phyloP scores from a whole-genome alignment of 2,888 invertebrate species.

The Lycaena phlaeas region DNA sequence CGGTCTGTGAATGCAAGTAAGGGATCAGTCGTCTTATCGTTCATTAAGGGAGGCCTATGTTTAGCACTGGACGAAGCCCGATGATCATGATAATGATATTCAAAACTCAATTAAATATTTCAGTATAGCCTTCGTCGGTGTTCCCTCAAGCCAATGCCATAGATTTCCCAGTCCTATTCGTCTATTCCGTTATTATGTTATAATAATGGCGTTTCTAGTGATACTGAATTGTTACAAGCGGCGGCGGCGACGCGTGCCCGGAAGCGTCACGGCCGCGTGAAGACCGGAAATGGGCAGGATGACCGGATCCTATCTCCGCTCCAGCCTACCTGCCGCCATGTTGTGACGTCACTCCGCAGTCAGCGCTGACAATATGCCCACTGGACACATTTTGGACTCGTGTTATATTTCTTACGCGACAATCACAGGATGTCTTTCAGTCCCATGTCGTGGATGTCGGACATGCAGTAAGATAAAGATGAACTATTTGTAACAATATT shows the following conservation, averaged over 20 bases:
- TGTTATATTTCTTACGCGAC: constrained; percentile 4
- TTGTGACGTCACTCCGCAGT: constrained; percentile 65
- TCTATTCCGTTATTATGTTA: too few species aligned
- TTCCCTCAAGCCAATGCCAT: too few species aligned
- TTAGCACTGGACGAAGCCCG: too few species aligned
- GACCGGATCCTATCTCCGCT: constrained; percentile 73
- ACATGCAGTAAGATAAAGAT: neutral
- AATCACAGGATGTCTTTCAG: neutral
- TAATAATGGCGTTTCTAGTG: constrained; percentile 38
- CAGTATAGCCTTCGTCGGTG: too few species aligned
- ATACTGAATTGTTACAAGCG: constrained; percentile 34
- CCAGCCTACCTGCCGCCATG: constrained; percentile 62
- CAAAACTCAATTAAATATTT: too few species aligned
- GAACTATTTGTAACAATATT: too few species aligned
- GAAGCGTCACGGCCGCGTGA: constrained; percentile 73
- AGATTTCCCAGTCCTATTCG: too few species aligned
- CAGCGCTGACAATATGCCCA: constrained; percentile 22
- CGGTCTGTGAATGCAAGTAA: too few species aligned
- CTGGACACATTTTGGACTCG: constrained; percentile 23
- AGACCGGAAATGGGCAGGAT: constrained; percentile 74
- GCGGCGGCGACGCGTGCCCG: constrained; percentile 66
- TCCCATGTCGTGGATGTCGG: neutral
- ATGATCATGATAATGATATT: too few species aligned
- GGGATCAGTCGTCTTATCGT: too few species aligned
- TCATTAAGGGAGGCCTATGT: too few species aligned